Evolutionary conservation across 1,140 invertebrate species (phyloP), one percentile per base, ranked within the genome.

Genomic region (Psilanteris sp.): DNA sequence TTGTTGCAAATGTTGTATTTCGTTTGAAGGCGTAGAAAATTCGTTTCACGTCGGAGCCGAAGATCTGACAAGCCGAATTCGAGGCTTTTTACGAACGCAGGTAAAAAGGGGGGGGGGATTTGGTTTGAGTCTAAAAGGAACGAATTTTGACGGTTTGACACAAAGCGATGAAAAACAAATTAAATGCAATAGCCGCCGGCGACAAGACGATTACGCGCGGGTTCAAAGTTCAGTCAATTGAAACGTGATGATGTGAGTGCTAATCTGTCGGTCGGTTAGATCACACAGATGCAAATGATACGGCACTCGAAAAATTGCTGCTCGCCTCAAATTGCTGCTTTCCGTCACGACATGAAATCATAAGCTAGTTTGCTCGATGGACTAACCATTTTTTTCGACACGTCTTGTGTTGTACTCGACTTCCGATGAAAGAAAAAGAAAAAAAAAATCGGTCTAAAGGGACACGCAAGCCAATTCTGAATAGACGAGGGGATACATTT

Each of bases 161-260:
- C 50, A 67, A 67, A 67, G 39, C 50, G 62, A 54, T 66, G 61
- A 44, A 67, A 68, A 57, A 68, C 32, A 57, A 68, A 68, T 68
- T 68, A 57, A 39, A 26, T 32, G 52, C 41, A 68, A 68, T 68
- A 68, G 43, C 52, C 43, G 26, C 5, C 43, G 64, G 27, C 52
- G 79, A 78, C 77, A 81, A 66, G 48, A 57, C 79, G 81, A 82
- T 83, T 80, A 78, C 70, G 80, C 70, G 50, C 46, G 36, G 41
- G 78, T 76, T 81, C 77, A 76, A 82, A 83, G 82, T 84, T 84
- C 81, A 79, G 62, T 59, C 80, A 83, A 82, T 80, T 83, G 75
- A 80, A 72, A 67, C 24, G 31, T 46, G 70, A 70, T 78, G 78
- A 83, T 77, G 75, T 81, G 67, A 78, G 64, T 50, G 37, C 43